phyloP scores from a whole-genome alignment of 2,113 vertebrate genomes.

The Nesogale talazaci region DNA sequence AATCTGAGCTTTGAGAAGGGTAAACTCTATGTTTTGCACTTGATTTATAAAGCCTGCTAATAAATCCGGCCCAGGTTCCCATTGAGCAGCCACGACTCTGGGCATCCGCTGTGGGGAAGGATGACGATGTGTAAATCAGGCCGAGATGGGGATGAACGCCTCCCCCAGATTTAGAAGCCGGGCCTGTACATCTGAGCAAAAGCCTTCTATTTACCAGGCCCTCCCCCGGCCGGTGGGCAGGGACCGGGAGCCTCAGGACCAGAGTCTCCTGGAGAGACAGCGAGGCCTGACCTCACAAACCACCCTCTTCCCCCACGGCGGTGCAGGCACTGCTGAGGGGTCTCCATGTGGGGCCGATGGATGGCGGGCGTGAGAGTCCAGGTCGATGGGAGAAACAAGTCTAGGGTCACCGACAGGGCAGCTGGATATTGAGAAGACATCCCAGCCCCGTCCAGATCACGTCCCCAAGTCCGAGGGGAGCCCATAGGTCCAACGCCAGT shows the following conservation, averaged over 20 bases:
- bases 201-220: constrained; percentile 5
- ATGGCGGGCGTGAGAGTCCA: no score
- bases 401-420: no score
- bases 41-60: constrained; percentile 67
- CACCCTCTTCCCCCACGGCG: background rate
- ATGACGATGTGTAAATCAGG: background rate
- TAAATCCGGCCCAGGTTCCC: constrained; percentile 58
- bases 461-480: no score
- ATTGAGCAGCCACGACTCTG: constrained; percentile 45
- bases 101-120: background rate
- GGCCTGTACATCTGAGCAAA: background rate
- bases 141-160: background rate
- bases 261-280: background rate
- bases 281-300: background rate
- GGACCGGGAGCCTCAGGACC: background rate
- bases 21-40: constrained; percentile 35
- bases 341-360: fast-evolving
- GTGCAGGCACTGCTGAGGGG: fast-evolving
- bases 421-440: no score
- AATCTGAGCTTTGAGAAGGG: constrained; percentile 45
- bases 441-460: no score
- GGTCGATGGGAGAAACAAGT: no score
- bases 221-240: background rate
- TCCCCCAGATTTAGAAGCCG: background rate
- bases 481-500: no score